These are phyloP conservation scores for Ameiurus melas DNA, from an alignment of 2,113 vertebrate species.

Conservation along the genomic window DNA sequence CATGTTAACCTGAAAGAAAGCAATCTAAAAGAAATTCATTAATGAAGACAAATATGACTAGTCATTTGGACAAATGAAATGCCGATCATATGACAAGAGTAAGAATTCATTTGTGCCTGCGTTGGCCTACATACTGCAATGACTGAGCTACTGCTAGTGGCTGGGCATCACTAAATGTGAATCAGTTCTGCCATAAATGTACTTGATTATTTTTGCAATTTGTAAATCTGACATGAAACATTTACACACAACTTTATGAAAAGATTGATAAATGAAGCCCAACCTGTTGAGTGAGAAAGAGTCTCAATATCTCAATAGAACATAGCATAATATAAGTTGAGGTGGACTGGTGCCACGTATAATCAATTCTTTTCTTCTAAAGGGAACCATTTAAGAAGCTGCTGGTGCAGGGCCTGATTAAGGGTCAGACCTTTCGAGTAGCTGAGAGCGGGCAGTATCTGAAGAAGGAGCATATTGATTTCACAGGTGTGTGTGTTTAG, in stretches of 20 bases:
- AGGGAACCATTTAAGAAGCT: conserved; percentile 95
- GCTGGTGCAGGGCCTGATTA: conserved; percentile 94
- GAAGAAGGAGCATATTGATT: conserved; percentile 82
- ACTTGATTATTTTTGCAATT: background rate
- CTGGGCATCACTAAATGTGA: background rate
- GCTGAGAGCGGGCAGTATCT: conserved; percentile 82
- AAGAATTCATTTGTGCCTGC: background rate
- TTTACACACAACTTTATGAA: background rate
- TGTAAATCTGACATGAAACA: background rate
- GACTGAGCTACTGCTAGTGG: background rate
- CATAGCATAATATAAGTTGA: background rate
- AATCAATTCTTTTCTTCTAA: background rate
- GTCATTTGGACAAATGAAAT: conserved; percentile 5
- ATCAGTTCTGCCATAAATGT: background rate
- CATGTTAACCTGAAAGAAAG: background rate
- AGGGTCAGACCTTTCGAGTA: conserved; percentile 88
- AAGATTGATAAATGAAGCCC: background rate
- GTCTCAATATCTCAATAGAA: background rate
- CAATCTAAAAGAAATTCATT: conserved; percentile 1
- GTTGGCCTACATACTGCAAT: too few relatives aligned
- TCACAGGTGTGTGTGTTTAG: conserved; percentile 77
- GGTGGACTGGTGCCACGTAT: background rate
- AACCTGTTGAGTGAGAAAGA: background rate
- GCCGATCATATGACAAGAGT: background rate
- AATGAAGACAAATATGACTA: background rate